Conservation (phyloP, 1,140 invertebrate genomes). For the Cheumatopsyche charites region DNA sequence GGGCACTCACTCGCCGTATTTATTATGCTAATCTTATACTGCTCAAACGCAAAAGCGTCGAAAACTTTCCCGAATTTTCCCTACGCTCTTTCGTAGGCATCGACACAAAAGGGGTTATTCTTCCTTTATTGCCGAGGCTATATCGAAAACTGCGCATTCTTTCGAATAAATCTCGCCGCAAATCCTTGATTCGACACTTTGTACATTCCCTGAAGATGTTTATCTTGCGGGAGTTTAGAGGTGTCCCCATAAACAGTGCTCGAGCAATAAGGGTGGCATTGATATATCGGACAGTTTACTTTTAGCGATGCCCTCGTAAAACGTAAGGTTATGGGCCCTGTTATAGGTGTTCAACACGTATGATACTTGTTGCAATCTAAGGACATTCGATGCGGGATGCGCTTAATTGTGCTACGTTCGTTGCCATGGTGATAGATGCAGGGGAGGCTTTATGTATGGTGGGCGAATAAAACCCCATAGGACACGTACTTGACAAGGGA, state of each 20-base stretch:
- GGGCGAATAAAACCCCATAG: not conserved
- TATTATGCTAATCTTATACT: constrained; percentile 11
- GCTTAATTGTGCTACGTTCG: constrained; percentile 46
- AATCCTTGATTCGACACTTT: constrained; percentile 7
- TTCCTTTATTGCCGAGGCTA: not conserved
- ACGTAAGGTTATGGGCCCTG: no score
- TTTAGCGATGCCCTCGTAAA: not conserved
- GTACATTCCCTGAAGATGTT: not conserved
- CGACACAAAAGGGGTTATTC: not conserved
- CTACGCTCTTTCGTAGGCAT: not conserved
- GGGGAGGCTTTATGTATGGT: constrained; percentile 5
- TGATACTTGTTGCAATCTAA: constrained; percentile 10
- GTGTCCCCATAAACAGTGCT: constrained; percentile 10
- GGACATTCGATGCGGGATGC: constrained; percentile 34
- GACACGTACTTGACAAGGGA: not conserved
- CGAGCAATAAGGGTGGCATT: not conserved
- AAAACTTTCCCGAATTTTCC: not conserved
- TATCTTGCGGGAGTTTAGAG: constrained; percentile 1
- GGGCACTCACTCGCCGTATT: not conserved
- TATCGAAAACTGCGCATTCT: not conserved
- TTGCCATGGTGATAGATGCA: constrained; percentile 40
- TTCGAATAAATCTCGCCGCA: not conserved
- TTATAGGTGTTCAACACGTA: no score
- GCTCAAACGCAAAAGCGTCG: not conserved
- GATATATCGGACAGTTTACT: constrained; percentile 12